Base-by-base conservation (phyloP, 2,113 vertebrate genomes). In the zebrafish (Danio rerio) region DNA sequence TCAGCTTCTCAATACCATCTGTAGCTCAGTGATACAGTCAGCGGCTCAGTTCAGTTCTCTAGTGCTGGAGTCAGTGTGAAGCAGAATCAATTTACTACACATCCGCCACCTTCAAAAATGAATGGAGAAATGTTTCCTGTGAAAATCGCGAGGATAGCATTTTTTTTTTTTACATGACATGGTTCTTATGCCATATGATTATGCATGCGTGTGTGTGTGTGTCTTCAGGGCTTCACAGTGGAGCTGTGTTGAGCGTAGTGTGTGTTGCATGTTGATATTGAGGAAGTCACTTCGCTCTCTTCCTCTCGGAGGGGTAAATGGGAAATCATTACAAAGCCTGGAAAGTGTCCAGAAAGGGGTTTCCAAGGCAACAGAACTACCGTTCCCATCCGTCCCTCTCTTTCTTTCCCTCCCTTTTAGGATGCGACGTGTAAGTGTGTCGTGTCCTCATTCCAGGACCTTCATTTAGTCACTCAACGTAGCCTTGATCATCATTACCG, bases 321-420 rank as follows among this genome's bases (percentile, higher is more conserved):
- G 86, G 87, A 92, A 92, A 90, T 91, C 90, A 92, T 93, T 92
- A 92, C 88, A 88, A 90, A 91, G 91, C 87, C 86, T 93, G 91
- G 91, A 87, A 92, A 91, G 85, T 87, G 88, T 90, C 92, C 92
- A 92, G 87, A 89, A 72, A 0, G 83, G 77, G 78, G 93, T 94
- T 92, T 89, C 93, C 92, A 90, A 5, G 89, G 92, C 91, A 93
- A 94, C 86, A 77, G 58, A 59, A 70, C 71, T 71, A 58, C 55
- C 42, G 66, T 63, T 73, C 77, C 56, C 58, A 49, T 85, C 91
- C 81, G 0, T 69, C 59, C 74, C 11, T 18, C 20, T 72, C 45
- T 81, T 21, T 53, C 70, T 58, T 45, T 81, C 56, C 55, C 56
- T 73, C 21, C 49, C 53, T 72, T 72, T 70, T 43, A 56, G 53